Percentiles rank a stretch among this genome's conserved stretches.
These are phyloP conservation scores for Limenitis camilla DNA, from an alignment of 2,888 invertebrate genomes.

Conservation along the genomic window DNA sequence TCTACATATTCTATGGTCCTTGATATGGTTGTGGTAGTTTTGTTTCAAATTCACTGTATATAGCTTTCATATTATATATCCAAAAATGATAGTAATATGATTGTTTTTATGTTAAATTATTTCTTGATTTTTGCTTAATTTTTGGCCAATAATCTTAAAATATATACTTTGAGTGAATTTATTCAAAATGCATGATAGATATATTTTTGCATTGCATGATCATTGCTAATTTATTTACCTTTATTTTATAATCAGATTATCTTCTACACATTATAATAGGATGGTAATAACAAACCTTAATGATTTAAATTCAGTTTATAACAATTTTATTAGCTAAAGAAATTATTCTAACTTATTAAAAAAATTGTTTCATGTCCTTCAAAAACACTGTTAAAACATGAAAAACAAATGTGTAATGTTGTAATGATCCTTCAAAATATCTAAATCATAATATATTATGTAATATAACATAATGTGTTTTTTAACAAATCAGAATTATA, in stretches of 20 bases:
- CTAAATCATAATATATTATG: no score
- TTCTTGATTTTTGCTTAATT: not conserved
- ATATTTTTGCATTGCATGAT: not conserved
- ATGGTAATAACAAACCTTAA: not conserved
- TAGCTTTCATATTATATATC: not conserved
- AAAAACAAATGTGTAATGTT: no score
- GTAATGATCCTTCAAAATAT: no score
- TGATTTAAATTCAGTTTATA: no score
- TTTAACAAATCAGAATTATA: no score
- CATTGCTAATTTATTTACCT: not conserved
- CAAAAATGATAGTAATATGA: not conserved
- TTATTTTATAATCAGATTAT: not conserved
- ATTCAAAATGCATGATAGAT: not conserved
- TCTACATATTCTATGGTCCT: no score
- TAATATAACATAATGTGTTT: no score
- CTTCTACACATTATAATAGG: not conserved
- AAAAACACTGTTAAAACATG: no score
- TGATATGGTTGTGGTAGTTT: constrained; percentile 26
- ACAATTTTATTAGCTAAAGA: no score
- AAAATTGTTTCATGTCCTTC: no score
- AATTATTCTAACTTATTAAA: no score
- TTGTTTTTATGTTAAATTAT: not conserved
- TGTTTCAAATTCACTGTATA: constrained; percentile 9
- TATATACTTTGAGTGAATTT: not conserved
- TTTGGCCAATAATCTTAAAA: constrained; percentile 1